Conservation (phyloP, 2,113 vertebrate genomes). For the Malaclemys terrapin region DNA sequence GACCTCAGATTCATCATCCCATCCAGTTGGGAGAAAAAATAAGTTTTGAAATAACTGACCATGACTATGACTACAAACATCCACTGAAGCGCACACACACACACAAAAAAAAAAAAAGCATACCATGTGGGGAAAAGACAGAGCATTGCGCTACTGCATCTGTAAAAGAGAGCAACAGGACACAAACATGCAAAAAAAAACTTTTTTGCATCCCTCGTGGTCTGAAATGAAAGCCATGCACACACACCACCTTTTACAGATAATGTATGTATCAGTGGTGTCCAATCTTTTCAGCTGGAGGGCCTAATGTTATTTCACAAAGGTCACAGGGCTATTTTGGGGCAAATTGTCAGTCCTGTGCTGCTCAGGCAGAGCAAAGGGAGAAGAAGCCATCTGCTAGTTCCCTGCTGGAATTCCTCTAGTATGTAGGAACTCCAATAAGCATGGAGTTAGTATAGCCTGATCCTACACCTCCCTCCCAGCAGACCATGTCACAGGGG, state of each 20-base stretch:
- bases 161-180: neutral
- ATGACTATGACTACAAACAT: neutral
- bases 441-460: neutral
- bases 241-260: accelerated
- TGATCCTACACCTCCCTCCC: neutral
- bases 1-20: neutral
- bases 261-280: neutral
- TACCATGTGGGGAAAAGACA: neutral
- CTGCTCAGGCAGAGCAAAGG: neutral
- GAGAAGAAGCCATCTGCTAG: neutral
- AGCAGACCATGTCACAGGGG: neutral
- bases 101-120: neutral
- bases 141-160: neutral
- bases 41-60: neutral
- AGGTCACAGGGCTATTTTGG: neutral
- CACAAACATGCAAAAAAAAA: neutral
- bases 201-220: neutral
- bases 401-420: neutral
- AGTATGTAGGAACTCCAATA: neutral
- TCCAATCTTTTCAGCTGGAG: neutral
- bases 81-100: neutral
- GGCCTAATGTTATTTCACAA: neutral
- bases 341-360: neutral
- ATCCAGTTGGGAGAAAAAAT: neutral
- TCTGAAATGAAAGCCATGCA: neutral